phyloP scores from a whole-genome alignment of 2,113 vertebrate species.

The Pedetes capensis region DNA sequence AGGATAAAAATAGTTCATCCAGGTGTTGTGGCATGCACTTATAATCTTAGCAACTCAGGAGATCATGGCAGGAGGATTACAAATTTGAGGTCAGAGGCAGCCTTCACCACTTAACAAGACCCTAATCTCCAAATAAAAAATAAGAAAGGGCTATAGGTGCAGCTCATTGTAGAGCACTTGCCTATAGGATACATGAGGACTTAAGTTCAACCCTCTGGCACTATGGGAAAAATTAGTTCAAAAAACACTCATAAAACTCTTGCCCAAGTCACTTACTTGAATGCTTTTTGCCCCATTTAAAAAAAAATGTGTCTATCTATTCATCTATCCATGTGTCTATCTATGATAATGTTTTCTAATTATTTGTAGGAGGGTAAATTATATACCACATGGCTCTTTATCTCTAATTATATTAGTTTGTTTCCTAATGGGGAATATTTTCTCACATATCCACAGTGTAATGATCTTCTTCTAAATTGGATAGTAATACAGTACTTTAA shows the following conservation, averaged over 20 bases:
- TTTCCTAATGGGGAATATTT: not conserved
- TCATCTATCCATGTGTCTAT: not conserved
- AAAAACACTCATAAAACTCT: not conserved
- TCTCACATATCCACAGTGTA: not conserved
- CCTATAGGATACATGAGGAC: no score
- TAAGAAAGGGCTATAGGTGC: no score
- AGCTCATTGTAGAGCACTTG: no score
- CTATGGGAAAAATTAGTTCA: not conserved
- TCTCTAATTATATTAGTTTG: not conserved
- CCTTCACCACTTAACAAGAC: no score
- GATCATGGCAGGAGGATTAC: no score
- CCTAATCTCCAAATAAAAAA: no score
- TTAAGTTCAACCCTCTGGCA: no score
- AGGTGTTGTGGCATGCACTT: no score
- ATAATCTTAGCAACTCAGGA: no score
- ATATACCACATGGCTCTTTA: not conserved
- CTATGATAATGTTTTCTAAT: not conserved
- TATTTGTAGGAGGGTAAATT: not conserved
- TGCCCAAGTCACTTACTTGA: not conserved
- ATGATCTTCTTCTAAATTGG: not conserved
- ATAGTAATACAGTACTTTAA: not conserved
- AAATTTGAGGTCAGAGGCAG: no score
- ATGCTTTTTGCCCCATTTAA: not conserved
- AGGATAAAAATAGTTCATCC: not conserved
- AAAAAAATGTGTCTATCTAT: no score